Evolutionary conservation across 2,113 vertebrate genomes (phyloP), one percentile per base, ranked within the genome.

Genomic region (Bettongia penicillata): DNA sequence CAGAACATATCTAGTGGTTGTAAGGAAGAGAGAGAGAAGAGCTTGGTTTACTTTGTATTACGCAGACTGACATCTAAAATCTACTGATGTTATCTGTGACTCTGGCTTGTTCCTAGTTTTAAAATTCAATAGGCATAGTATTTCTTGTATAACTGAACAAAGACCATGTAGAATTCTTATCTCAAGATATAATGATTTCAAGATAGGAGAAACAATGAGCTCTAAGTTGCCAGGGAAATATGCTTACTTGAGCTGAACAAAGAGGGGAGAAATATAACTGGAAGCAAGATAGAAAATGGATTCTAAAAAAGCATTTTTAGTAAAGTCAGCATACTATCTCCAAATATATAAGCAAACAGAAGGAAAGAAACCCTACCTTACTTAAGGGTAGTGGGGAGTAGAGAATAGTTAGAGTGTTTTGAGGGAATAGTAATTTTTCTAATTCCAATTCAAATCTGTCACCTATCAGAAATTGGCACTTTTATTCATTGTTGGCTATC

Each of bases 361-460:
- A 77, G 37, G 68, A 77, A 16, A 77, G 68, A 77, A 77, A 43
- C 5, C 37, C 37, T 77, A 19, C 6, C 16, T 43, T n/a, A 5
- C 16, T 77, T 43, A 77, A 77, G 43, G 16, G 68, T 22, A 5
- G 37, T n/a, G 4, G 55, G 26, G 3, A 9, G 4, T 28, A 77
- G 68, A 37, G 16, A 43, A 1, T 43, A n/a, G 37, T 77, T 43
- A 43, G 37, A 19, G 11, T 43, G 43, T 77, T 92, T 94, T 94
- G 37, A 57, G 89, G 43, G 2, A 90, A 47, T 57, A 37, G 91
- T 8, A 52, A 50, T 94, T 90, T 90, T 8, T 91, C 89, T 96
- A 23, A 1, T 92, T 94, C 24, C 24, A 84, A 31, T 84, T 94
- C 23, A 53, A 95, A 7, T n/a, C 57, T 96, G 89, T 92, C 55